phyloP scores from a whole-genome alignment of 2,888 invertebrate species.

The Trichogramma dendrolimi region DNA sequence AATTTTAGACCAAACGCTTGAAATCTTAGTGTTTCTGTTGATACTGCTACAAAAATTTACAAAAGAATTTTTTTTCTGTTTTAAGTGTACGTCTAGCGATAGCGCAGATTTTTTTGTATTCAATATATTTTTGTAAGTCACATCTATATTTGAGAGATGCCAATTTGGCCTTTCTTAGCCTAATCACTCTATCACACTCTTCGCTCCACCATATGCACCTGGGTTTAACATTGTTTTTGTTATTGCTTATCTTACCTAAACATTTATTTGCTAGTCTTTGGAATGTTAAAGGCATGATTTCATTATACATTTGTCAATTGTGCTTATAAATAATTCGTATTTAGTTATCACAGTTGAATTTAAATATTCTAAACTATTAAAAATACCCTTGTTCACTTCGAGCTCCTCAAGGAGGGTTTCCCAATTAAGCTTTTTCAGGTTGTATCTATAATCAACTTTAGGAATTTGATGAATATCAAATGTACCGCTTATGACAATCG shows the following conservation, averaged over 20 bases:
- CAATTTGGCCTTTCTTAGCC: not conserved
- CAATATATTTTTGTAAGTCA: too few species aligned
- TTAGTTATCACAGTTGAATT: not conserved
- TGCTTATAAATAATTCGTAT: constrained; percentile 4
- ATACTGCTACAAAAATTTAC: too few species aligned
- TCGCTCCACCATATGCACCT: constrained; percentile 27
- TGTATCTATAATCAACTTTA: constrained; percentile 5
- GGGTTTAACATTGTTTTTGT: not conserved
- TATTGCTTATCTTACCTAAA: not conserved
- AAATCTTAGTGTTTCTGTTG: too few species aligned
- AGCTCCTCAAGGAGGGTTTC: not conserved
- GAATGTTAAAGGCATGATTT: too few species aligned
- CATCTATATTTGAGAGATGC: too few species aligned
- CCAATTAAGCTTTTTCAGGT: constrained; percentile 1
- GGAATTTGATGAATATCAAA: not conserved
- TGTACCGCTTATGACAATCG: constrained; percentile 5
- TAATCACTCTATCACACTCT: constrained; percentile 15
- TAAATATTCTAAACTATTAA: constrained; percentile 1
- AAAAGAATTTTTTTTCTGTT: too few species aligned
- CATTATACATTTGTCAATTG: too few species aligned
- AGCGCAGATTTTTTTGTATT: too few species aligned
- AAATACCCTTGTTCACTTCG: not conserved
- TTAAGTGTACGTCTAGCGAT: too few species aligned
- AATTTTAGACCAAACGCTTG: too few species aligned
- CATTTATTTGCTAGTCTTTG: not conserved